Percentiles rank a stretch among this genome's conserved stretches.
These are phyloP conservation scores for Baccha elongata DNA, from an alignment of 2,888 invertebrate species.

Conservation along the genomic window DNA sequence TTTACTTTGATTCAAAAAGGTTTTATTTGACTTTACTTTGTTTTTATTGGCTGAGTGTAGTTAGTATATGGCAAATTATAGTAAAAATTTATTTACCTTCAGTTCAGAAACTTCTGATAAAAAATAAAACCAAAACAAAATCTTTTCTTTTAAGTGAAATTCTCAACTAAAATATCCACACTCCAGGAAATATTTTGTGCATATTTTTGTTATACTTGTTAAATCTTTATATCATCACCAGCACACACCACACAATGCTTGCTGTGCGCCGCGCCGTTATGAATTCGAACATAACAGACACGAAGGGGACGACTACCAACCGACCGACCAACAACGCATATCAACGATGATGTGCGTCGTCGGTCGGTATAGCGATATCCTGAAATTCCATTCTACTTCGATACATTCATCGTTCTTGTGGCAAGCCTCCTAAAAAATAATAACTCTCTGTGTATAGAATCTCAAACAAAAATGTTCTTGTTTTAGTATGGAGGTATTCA, in stretches of 20 bases:
- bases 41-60: no score
- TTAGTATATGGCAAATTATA: no score
- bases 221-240: neutral
- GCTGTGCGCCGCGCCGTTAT: slow-evolving; percentile 22
- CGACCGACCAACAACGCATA: neutral
- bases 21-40: no score
- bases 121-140: no score
- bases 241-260: neutral
- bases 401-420: slow-evolving; percentile 39
- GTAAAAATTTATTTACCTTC: no score
- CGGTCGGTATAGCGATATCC: slow-evolving; percentile 37
- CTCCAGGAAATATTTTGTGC: slow-evolving; percentile 10
- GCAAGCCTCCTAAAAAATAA: neutral
- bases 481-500: slow-evolving; percentile 27
- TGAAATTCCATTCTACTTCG: slow-evolving; percentile 52
- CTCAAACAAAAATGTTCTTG: slow-evolving; percentile 28
- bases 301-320: slow-evolving; percentile 12
- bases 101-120: no score
- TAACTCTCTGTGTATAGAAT: neutral
- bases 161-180: slow-evolving; percentile 26
- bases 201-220: slow-evolving; percentile 18
- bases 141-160: slow-evolving; percentile 10
- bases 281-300: slow-evolving; percentile 56
- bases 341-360: neutral
- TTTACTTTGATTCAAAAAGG: no score